Conservation (phyloP, 2,888 invertebrate species). For the Cephus sareptanus region DNA sequence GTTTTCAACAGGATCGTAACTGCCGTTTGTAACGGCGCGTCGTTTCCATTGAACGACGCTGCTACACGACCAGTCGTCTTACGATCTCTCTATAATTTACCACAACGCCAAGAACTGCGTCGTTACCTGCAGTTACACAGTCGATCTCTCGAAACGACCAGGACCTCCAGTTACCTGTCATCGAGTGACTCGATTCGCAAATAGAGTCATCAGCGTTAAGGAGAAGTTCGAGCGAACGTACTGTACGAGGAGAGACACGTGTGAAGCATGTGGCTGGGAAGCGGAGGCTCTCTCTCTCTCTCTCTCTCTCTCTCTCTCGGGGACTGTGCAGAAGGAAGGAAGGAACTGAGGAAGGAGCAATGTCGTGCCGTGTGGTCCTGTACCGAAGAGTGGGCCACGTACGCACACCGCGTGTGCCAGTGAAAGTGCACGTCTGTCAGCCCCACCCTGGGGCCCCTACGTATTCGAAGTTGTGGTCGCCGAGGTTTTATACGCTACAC, state of each 20-base stretch:
- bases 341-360: conserved; percentile 1
- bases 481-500: conserved; percentile 36
- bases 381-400: background rate
- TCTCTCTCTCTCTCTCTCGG: too few relatives aligned
- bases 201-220: background rate
- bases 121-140: background rate
- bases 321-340: background rate
- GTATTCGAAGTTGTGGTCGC: conserved; percentile 46
- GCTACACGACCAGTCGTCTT: background rate
- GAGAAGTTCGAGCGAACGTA: background rate
- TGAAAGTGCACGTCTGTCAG: conserved; percentile 45
- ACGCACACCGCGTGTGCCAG: conserved; percentile 29
- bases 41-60: background rate
- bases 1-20: background rate
- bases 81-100: background rate
- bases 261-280: background rate
- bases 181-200: background rate
- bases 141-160: background rate
- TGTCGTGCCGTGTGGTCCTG: background rate
- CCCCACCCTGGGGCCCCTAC: conserved; percentile 40
- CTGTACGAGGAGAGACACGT: background rate
- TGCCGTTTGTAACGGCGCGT: background rate
- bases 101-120: background rate
- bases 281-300: too few relatives aligned
- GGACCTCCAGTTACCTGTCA: background rate